Evolutionary conservation across 2,888 invertebrate species (phyloP).

Genomic region (Caenorhabditis sp.): DNA sequence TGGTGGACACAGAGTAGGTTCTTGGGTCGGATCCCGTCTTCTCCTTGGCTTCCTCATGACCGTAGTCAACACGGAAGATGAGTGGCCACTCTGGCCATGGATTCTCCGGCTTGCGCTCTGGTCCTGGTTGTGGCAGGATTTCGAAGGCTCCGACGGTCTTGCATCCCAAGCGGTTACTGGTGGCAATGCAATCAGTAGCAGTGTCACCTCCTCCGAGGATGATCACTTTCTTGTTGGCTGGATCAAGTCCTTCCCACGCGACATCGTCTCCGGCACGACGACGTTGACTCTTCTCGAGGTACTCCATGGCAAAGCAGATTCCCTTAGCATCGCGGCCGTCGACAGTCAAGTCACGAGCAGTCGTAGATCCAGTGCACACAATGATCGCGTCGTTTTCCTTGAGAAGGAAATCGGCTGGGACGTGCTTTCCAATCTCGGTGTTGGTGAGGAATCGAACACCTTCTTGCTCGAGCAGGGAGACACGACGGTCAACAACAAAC

Average conservation of each 20-base stretch:
- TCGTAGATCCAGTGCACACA: conserved; percentile 95
- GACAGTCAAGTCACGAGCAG: conserved; percentile 91
- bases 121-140: conserved; percentile 94
- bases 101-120: conserved; percentile 90
- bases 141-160: conserved; percentile 95
- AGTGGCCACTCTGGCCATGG: conserved; percentile 99
- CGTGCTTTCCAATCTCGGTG: conserved; percentile 93
- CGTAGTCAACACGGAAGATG: conserved; percentile 97
- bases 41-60: conserved; percentile 94
- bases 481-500: conserved; percentile 90
- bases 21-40: conserved; percentile 93
- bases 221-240: conserved; percentile 95
- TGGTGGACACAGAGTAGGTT: conserved; percentile 94
- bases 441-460: conserved; percentile 94
- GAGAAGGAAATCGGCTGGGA: conserved; percentile 87
- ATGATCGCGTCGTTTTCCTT: conserved; percentile 91
- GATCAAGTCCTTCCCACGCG: conserved; percentile 87
- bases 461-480: conserved; percentile 92
- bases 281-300: conserved; percentile 97
- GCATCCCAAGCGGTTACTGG: conserved; percentile 94
- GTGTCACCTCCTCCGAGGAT: conserved; percentile 93
- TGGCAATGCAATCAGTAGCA: conserved; percentile 98
- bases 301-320: conserved; percentile 98
- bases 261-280: conserved; percentile 86
- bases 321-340: conserved; percentile 90